Evolutionary conservation across 2,888 invertebrate species (phyloP), one percentile per base, ranked within the genome.

Genomic region (Caenorhabditis sp.): DNA sequence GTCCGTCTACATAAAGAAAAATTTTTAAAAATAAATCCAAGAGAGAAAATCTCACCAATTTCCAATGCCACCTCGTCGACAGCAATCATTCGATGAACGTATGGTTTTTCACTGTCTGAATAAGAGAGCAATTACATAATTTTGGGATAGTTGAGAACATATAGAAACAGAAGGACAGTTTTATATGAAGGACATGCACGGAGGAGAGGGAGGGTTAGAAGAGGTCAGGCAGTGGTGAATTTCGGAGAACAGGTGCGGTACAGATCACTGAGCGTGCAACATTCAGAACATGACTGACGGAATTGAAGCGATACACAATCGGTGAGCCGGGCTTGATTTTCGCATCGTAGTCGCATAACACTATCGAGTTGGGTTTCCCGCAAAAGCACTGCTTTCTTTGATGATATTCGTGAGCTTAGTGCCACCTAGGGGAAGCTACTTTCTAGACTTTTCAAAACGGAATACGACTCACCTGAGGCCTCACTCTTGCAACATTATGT

Each of bases 21-120:
- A 22, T 3, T 9, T 8, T 50, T 60, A 15, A 50, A 60, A 5
- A 56, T 28, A 47, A 6, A 47, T 50, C 28, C 28, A 40, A 40
- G 13, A 13, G 28, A 22, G 0, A 44, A 50, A 67, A 18, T 53
- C 85, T 56, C 13, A 89, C 89, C 90, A 24, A 90, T 86, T 80
- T 88, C 88, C 47, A 85, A 60, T 1, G 81, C 56, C 20, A 90
- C 85, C 53, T 89, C 90, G 65, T 90, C 90, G 32, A 88, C 85
- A 6, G 89, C 89, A 32, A 90, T 90, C 90, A 90, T 90, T 28
- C 90, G 86, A 60, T 89, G 78, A 2, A 90, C 84, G 62, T 90
- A 88, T 3, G 89, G 85, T 47, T 82, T 85, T 28, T 87, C 85
- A 18, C 85, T 83, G 71, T 90, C 90, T 90, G 67, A 76, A 88